These are phyloP conservation scores for Archivesica marissinica DNA, from an alignment of 1,140 invertebrate genomes.

Conservation along the genomic window DNA sequence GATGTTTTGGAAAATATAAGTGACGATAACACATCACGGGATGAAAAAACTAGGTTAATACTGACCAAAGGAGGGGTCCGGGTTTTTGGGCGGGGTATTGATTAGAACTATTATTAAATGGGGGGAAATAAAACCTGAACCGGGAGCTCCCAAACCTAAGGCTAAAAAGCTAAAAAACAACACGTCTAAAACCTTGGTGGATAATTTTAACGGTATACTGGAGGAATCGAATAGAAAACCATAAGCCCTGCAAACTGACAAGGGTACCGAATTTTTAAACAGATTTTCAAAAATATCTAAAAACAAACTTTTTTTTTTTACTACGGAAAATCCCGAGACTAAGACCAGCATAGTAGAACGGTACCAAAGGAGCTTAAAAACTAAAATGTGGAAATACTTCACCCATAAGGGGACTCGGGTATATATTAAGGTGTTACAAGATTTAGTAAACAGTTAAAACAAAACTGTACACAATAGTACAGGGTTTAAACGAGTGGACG, in stretches of 20 bases:
- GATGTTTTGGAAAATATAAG: no score
- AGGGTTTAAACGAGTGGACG: no score
- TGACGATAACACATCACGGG: no score
- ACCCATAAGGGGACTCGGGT: background rate
- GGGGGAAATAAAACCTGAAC: no score
- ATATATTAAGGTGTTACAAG: conserved; percentile 29
- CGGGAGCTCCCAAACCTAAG: no score
- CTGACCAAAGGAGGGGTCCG: no score
- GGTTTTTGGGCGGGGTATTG: no score
- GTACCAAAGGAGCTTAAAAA: conserved; percentile 41
- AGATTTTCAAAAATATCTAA: conserved; percentile 8
- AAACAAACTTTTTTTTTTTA: conserved; percentile 5
- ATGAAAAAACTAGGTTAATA: no score
- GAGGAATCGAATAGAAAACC: background rate
- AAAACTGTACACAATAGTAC: no score
- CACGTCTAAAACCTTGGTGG: background rate
- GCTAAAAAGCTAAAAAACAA: background rate
- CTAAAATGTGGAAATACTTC: conserved; percentile 50
- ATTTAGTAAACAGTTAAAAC: no score
- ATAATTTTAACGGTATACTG: background rate
- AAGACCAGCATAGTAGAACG: conserved; percentile 51
- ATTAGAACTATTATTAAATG: no score
- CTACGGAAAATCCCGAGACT: conserved; percentile 23
- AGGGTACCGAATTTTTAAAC: conserved; percentile 8
- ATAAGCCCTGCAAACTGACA: conserved; percentile 5